phyloP scores from a whole-genome alignment of 30 jellyfish, hydroid and myxozoan species.

The Chironex yamaguchii region DNA sequence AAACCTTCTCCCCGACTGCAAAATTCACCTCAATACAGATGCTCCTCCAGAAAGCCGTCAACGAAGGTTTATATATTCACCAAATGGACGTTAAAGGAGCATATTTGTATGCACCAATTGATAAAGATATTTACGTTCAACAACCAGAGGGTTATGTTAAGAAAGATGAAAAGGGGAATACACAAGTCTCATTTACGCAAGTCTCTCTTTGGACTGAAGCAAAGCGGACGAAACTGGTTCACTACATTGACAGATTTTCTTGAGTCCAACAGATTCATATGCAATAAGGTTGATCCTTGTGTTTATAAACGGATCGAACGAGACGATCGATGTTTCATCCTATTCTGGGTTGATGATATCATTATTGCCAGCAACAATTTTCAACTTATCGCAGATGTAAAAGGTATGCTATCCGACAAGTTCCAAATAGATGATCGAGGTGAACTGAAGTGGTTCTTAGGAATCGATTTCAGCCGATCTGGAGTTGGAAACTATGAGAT shows the following conservation, averaged over 20 bases:
- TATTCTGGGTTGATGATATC: constrained; percentile 20
- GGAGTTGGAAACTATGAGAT: not conserved
- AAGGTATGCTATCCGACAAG: not conserved
- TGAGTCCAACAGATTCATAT: not conserved
- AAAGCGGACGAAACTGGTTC: constrained; percentile 6
- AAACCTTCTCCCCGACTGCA: constrained; percentile 17
- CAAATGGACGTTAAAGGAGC: constrained; percentile 57
- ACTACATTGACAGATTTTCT: not conserved
- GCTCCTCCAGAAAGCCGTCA: constrained; percentile 15
- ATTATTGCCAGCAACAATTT: not conserved
- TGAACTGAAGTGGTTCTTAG: not conserved
- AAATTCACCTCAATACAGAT: constrained; percentile 4
- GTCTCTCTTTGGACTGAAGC: not conserved
- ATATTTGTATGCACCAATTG: constrained; percentile 46
- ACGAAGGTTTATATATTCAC: constrained; percentile 4
- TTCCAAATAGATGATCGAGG: constrained; percentile 4
- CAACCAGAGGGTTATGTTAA: constrained; percentile 17
- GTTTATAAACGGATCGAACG: not conserved
- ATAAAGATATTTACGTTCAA: constrained; percentile 39
- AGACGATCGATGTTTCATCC: not conserved
- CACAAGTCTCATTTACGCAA: no score
- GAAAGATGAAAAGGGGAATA: not conserved
- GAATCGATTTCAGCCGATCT: not conserved
- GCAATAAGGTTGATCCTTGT: not conserved
- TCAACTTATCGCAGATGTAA: not conserved